These are phyloP conservation scores for Patagioenas fasciata DNA, from an alignment of 2,113 vertebrate species.

Conservation along the genomic window DNA sequence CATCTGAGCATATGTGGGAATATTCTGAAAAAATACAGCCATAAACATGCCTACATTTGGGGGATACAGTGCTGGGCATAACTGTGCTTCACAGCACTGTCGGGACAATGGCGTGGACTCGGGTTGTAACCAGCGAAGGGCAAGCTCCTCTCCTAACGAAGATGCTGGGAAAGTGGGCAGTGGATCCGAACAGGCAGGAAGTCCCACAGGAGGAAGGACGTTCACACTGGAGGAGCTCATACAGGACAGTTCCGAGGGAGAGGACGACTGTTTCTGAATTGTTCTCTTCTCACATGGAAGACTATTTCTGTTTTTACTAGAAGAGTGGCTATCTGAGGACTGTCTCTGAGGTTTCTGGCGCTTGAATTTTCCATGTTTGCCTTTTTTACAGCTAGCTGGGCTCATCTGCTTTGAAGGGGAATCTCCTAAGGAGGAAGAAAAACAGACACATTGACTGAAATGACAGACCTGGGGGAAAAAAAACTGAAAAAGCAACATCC, in stretches of 20 bases:
- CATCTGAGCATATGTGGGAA: conserved; percentile 64
- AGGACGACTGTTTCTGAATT: conserved; percentile 43
- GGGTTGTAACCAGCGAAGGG: not conserved
- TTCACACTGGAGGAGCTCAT: conserved; percentile 34
- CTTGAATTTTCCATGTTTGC: conserved; percentile 76
- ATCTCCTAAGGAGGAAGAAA: conserved; percentile 65
- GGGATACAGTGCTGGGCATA: conserved; percentile 32
- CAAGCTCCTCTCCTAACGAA: not conserved
- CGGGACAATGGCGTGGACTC: not conserved
- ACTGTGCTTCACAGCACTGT: not conserved
- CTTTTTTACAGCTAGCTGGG: conserved; percentile 68
- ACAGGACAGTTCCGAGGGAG: conserved; percentile 68
- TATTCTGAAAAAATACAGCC: conserved; percentile 80
- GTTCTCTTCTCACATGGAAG: conserved; percentile 13
- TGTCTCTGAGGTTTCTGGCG: conserved; percentile 73
- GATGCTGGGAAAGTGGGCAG: conserved; percentile 31
- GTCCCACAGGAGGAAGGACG: conserved; percentile 49
- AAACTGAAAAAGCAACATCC: not conserved
- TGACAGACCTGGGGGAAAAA: not conserved
- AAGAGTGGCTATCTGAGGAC: conserved; percentile 65
- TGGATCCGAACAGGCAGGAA: conserved; percentile 57
- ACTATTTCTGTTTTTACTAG: conserved; percentile 24
- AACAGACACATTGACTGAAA: not conserved
- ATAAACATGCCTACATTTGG: conserved; percentile 70
- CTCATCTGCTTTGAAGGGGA: conserved; percentile 51